Conservation (phyloP, 2,797 vertebrate genomes). For the Falco berigora region DNA sequence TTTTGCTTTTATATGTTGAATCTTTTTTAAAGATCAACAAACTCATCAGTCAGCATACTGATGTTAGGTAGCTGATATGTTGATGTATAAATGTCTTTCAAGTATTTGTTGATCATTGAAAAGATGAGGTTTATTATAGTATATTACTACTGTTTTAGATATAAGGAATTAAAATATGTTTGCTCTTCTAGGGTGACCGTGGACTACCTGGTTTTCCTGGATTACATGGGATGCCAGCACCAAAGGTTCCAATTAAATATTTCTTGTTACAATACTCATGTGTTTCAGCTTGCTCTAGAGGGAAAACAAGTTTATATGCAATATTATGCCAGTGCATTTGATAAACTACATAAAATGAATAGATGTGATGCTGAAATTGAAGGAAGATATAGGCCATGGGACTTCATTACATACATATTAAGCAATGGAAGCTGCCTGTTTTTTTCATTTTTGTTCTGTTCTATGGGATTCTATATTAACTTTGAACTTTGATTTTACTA, state of each 20-base stretch:
- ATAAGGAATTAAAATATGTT: not conserved
- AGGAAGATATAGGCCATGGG: not conserved
- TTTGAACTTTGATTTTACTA: not conserved
- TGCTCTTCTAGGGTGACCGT: slow-evolving; percentile 81
- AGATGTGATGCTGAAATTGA: not conserved
- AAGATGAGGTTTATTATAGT: not conserved
- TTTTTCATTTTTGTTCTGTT: not conserved
- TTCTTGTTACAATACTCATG: not conserved
- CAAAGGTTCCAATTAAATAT: slow-evolving; percentile 79
- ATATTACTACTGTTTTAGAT: not conserved
- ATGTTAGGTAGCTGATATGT: not conserved
- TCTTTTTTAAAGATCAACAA: not conserved
- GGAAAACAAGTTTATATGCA: not conserved
- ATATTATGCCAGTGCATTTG: not conserved
- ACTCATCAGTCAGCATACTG: not conserved
- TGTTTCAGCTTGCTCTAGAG: not conserved
- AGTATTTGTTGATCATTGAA: not conserved
- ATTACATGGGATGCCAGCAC: slow-evolving; percentile 80
- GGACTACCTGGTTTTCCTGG: slow-evolving; percentile 88
- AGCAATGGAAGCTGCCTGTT: not conserved
- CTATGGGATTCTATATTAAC: not conserved
- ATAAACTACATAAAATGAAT: not conserved
- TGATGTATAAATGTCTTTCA: not conserved
- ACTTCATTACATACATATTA: not conserved
- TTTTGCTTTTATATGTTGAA: not conserved